phyloP scores from a whole-genome alignment of 2,797 vertebrate genomes.

The Fistularia tabacaria region DNA sequence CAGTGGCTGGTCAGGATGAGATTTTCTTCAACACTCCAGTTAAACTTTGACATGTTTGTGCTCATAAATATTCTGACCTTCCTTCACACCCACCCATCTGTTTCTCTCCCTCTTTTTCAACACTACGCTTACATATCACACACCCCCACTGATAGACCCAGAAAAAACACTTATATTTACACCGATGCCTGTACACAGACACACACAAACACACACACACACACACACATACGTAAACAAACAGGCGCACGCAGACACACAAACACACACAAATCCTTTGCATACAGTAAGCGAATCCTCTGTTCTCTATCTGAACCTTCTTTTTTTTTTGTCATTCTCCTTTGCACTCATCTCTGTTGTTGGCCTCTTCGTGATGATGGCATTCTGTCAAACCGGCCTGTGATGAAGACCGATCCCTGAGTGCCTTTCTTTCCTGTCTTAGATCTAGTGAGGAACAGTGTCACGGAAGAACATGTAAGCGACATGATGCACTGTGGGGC shows the following conservation, averaged over 20 bases:
- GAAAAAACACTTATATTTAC: constrained; percentile 29
- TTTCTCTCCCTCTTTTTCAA: constrained; percentile 8
- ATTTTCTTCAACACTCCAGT: constrained; percentile 18
- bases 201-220: constrained; percentile 11
- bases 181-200: constrained; percentile 2
- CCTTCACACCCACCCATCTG: not conserved
- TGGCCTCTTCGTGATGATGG: constrained; percentile 22
- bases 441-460: constrained; percentile 35
- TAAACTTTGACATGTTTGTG: constrained; percentile 18
- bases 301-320: constrained; percentile 9
- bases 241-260: not conserved
- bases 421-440: constrained; percentile 21
- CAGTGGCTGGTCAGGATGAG: not conserved
- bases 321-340: constrained; percentile 39
- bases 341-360: constrained; percentile 31
- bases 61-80: constrained; percentile 39
- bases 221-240: constrained; percentile 4
- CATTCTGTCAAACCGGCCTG: constrained; percentile 27
- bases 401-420: constrained; percentile 12
- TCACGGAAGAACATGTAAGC: not conserved
- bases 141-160: constrained; percentile 21
- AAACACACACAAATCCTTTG: constrained; percentile 8
- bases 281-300: constrained; percentile 6
- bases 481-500: too few species aligned
- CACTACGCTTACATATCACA: constrained; percentile 16